Evolutionary conservation across 2,888 invertebrate species (phyloP), one percentile per base, ranked within the genome.

Genomic region (Cacoxenus indagator): DNA sequence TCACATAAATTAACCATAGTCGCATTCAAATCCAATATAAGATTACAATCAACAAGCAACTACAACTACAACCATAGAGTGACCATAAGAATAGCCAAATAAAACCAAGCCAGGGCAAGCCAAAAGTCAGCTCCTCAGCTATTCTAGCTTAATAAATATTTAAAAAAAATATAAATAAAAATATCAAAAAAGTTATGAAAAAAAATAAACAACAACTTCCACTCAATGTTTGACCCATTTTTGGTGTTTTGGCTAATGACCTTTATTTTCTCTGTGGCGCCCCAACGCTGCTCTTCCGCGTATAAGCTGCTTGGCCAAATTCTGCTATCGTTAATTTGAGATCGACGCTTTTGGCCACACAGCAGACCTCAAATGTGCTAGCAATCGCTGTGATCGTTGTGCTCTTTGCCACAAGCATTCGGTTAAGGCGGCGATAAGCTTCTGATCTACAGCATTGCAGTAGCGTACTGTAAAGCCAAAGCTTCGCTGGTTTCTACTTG

Each of bases 1-100:
- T 1, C 51, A 82, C 83, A 80, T 81, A 83, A 83, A 80, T 80
- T 83, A 80, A 76, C 80, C 80, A 80, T 75, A 83, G 78, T 78
- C 79, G 76, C 79, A 80, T 80, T 80, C 81, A 80, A 80, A 80
- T 80, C 83, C 83, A 81, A n/a, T 81, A 51, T 70, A 82, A 75
- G 80, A 80, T 80, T 81, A 70, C 57, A 74, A 80, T 80, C 80
- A 82, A 77, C 76, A 77, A 72, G 68, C 45, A 68, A 68, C 67
- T 9, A 17, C 22, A 22, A 14, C 22, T 43, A 62, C 43, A 14
- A 31, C n/a, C 8, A 19, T n/a, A 57, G 6, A 27, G 29, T 11
- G 19, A 31, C 1, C 9, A 31, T 8, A 19, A 8, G 37, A 19
- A n/a, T 9, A 29, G 9, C 29, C 1, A 17, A 8, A 31, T n/a